A percentile compares a stretch with the other conserved stretches of the same genome.
These are phyloP conservation scores for Arbacia lixula DNA, from an alignment of 53 echinoderm and acorn worm species.

Conservation along the genomic window DNA sequence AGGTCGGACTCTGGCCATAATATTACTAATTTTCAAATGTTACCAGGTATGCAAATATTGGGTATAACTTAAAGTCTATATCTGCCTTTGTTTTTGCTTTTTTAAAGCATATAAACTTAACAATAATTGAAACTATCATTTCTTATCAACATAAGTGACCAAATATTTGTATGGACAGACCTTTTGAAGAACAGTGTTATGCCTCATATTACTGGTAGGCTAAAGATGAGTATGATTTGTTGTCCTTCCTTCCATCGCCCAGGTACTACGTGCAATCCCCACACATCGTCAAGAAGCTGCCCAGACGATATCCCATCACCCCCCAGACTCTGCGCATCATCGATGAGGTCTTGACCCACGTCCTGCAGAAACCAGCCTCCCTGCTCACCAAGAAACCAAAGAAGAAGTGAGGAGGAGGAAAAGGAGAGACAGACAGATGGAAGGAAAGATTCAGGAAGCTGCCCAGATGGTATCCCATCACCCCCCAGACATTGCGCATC, in stretches of 20 bases:
- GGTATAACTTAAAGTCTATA: no score
- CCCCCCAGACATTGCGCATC: conserved; percentile 66
- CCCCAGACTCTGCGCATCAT: conserved; percentile 79
- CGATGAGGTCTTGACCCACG: conserved; percentile 83
- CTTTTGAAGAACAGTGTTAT: no score
- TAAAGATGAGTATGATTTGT: background rate
- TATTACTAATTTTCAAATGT: no score
- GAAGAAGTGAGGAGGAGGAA: conserved; percentile 10
- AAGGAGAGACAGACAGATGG: background rate
- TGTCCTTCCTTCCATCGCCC: background rate
- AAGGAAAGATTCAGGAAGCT: conserved; percentile 59
- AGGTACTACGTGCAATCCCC: conserved; percentile 97
- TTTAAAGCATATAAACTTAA: no score
- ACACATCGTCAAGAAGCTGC: conserved; percentile 90
- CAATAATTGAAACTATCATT: no score
- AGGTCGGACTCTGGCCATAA: no score
- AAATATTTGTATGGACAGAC: no score
- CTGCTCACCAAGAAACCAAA: conserved; percentile 49
- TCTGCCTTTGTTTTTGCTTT: no score
- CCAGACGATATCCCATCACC: conserved; percentile 84
- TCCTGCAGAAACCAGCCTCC: conserved; percentile 73
- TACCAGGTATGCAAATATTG: no score
- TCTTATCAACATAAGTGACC: no score
- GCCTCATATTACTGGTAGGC: no score
- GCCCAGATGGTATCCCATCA: conserved; percentile 88